phyloP scores from a whole-genome alignment of 1,140 invertebrate genomes.

The Heliconius himera region DNA sequence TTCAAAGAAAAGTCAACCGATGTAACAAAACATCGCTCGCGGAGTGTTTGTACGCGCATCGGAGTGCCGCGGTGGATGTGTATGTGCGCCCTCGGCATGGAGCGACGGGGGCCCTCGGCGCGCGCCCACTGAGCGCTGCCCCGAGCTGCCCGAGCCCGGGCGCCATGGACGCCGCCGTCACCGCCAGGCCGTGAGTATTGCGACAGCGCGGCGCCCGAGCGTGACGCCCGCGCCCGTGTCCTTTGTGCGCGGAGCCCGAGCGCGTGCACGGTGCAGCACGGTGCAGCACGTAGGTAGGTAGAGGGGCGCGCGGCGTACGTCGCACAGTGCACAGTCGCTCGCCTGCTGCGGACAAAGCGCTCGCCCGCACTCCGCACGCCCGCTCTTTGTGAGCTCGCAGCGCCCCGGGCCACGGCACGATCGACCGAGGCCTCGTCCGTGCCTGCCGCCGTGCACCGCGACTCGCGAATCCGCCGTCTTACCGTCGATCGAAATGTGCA shows the following conservation, averaged over 20 bases:
- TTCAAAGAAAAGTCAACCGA: conserved; percentile 82
- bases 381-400: conserved; percentile 42
- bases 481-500: conserved; percentile 59
- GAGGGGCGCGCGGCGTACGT: background rate
- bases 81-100: conserved; percentile 74
- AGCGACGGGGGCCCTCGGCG: conserved; percentile 74
- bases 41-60: conserved; percentile 80
- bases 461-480: conserved; percentile 58
- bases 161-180: conserved; percentile 77
- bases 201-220: conserved; percentile 72
- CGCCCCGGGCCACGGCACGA: no score
- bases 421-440: no score
- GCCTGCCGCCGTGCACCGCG: conserved; percentile 24
- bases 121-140: conserved; percentile 68
- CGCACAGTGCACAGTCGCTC: background rate
- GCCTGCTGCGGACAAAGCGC: conserved; percentile 5
- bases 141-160: conserved; percentile 73
- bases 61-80: conserved; percentile 75
- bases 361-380: conserved; percentile 32
- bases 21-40: conserved; percentile 81
- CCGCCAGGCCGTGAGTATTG: conserved; percentile 78
- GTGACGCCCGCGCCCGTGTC: conserved; percentile 57
- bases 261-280: background rate
- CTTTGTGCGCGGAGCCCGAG: background rate
- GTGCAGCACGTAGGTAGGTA: background rate